Percentiles rank a stretch among this genome's conserved stretches.
Conservation (phyloP, 2,888 invertebrate genomes). For the Siphonodentalium dalli region DNA sequence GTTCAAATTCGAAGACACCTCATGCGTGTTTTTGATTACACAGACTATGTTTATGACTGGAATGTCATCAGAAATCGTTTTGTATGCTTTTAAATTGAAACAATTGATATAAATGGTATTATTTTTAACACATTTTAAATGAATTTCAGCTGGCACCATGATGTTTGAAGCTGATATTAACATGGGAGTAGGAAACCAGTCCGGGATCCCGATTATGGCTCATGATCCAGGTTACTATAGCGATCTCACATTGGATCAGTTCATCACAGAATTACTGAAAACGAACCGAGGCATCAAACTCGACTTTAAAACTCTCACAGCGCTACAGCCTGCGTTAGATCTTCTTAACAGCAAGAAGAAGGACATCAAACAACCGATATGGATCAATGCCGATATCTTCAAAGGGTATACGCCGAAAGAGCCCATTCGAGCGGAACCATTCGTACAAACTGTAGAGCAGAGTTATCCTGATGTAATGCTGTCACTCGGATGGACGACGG, state of each 20-base stretch:
- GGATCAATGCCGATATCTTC: conserved; percentile 88
- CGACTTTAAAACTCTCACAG: conserved; percentile 83
- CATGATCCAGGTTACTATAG: too few species aligned
- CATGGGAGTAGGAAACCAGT: too few species aligned
- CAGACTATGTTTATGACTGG: too few species aligned
- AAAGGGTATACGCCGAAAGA: conserved; percentile 74
- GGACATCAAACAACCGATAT: conserved; percentile 70
- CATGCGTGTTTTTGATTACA: too few species aligned
- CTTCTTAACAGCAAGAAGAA: conserved; percentile 32
- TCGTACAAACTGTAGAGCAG: conserved; percentile 71
- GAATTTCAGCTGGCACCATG: too few species aligned
- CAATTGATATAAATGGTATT: too few species aligned
- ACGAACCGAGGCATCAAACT: conserved; percentile 74
- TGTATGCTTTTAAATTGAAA: too few species aligned
- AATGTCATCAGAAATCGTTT: too few species aligned
- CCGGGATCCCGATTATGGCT: too few species aligned
- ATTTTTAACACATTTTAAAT: too few species aligned
- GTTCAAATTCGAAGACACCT: too few species aligned
- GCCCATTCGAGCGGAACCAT: conserved; percentile 74
- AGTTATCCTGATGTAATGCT: conserved; percentile 73
- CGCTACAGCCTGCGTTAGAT: conserved; percentile 66
- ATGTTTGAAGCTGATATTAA: too few species aligned
- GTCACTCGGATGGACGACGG: conserved; percentile 87
- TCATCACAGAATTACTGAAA: conserved; percentile 72
- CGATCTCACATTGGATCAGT: conserved; percentile 77